Evolutionary conservation across 2,888 invertebrate genomes (phyloP).

Genomic region (Creontiades dilutus): DNA sequence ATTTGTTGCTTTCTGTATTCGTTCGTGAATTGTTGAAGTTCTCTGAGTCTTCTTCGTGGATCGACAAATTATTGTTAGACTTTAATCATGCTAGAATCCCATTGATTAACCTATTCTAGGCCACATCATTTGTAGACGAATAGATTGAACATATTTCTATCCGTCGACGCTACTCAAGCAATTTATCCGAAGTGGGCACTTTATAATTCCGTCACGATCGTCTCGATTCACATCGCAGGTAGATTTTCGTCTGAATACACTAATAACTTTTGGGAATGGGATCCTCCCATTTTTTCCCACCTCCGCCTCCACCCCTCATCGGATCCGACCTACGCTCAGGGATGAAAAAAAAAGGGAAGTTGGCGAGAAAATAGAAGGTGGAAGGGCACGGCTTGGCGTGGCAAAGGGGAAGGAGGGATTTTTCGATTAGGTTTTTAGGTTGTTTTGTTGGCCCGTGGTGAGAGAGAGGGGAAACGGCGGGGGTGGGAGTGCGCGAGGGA

Average conservation of each 20-base stretch:
- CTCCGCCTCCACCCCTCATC: slow-evolving; percentile 73
- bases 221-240: slow-evolving; percentile 10
- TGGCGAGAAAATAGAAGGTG: slow-evolving; percentile 61
- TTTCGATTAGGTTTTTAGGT: slow-evolving; percentile 75
- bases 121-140: too few relatives aligned
- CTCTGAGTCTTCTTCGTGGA: too few relatives aligned
- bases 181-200: not conserved
- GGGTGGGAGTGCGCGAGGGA: too few relatives aligned
- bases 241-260: slow-evolving; percentile 36
- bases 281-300: slow-evolving; percentile 75
- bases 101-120: too few relatives aligned
- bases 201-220: slow-evolving; percentile 9
- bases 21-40: too few relatives aligned
- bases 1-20: too few relatives aligned
- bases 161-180: not conserved
- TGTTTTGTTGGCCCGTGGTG: slow-evolving; percentile 73
- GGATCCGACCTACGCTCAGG: slow-evolving; percentile 48
- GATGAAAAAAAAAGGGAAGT: slow-evolving; percentile 21
- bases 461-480: not conserved
- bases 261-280: slow-evolving; percentile 44
- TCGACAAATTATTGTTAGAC: too few relatives aligned
- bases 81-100: too few relatives aligned
- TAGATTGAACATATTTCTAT: too few relatives aligned
- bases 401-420: slow-evolving; percentile 69
- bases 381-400: slow-evolving; percentile 29